These are phyloP conservation scores for Enoplosus armatus DNA, from an alignment of 2,797 vertebrate species.

Conservation along the genomic window DNA sequence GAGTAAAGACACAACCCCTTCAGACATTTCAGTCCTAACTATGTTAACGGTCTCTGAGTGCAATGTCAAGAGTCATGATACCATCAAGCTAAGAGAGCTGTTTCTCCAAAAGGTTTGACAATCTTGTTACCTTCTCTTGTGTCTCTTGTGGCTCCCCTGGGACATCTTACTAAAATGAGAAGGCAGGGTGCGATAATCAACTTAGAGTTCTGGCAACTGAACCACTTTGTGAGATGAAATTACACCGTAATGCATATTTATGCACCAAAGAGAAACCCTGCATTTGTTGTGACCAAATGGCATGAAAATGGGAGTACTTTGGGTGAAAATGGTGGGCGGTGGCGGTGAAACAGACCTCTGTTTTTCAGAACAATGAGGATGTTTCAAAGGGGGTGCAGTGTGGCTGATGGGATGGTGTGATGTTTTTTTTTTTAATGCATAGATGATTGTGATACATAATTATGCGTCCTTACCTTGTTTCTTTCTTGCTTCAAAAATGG, in stretches of 20 bases:
- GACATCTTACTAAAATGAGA: slow-evolving; percentile 78
- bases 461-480: slow-evolving; percentile 70
- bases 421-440: slow-evolving; percentile 53
- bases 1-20: slow-evolving; percentile 42
- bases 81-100: slow-evolving; percentile 58
- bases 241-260: slow-evolving; percentile 51
- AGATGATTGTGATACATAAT: slow-evolving; percentile 68
- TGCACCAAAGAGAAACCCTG: slow-evolving; percentile 47
- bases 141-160: slow-evolving; percentile 74
- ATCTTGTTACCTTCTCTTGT: slow-evolving; percentile 81
- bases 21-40: slow-evolving; percentile 62
- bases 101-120: slow-evolving; percentile 71
- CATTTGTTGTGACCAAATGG: slow-evolving; percentile 54
- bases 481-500: slow-evolving; percentile 19
- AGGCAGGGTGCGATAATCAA: slow-evolving; percentile 79
- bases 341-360: slow-evolving; percentile 40
- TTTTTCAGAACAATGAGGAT: slow-evolving; percentile 63
- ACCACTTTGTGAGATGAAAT: slow-evolving; percentile 85
- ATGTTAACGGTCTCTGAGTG: slow-evolving; percentile 66
- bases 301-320: slow-evolving; percentile 46
- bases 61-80: slow-evolving; percentile 71
- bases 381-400: slow-evolving; percentile 51
- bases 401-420: slow-evolving; percentile 59
- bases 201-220: slow-evolving; percentile 74
- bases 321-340: slow-evolving; percentile 38